Evolutionary conservation across 2,113 vertebrate genomes (phyloP).

Genomic region (Chiloscyllium plagiosum): DNA sequence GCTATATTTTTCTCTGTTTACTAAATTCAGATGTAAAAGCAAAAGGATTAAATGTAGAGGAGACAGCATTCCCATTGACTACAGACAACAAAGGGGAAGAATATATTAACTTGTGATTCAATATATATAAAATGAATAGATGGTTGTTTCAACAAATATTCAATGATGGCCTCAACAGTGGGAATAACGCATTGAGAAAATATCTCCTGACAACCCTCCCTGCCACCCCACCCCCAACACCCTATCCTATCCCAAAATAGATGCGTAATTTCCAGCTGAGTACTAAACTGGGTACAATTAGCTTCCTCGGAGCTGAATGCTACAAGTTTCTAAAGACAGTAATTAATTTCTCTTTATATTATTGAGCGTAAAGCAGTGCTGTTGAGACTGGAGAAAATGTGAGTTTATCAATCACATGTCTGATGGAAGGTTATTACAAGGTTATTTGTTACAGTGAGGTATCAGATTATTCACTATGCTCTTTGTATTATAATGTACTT

Average conservation of each 20-base stretch:
- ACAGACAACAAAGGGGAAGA: background rate
- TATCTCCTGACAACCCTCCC: background rate
- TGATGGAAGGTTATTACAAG: conserved; percentile 32
- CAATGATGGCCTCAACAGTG: background rate
- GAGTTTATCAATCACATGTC: conserved; percentile 36
- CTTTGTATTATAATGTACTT: conserved; percentile 42
- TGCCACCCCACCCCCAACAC: background rate
- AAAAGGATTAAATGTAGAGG: background rate
- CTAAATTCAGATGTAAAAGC: background rate
- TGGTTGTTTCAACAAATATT: background rate
- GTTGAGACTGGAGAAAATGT: background rate
- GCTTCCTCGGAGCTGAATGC: background rate
- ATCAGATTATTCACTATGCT: conserved; percentile 28
- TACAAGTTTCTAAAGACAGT: background rate
- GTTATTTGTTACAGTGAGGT: conserved; percentile 31
- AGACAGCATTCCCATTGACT: background rate
- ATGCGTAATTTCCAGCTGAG: background rate
- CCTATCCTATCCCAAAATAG: background rate
- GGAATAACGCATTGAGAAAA: background rate
- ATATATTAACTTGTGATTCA: background rate
- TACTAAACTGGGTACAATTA: conserved; percentile 15
- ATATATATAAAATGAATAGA: background rate
- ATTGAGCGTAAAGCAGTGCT: background rate
- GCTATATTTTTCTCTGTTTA: background rate
- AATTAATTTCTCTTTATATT: conserved; percentile 13